Conservation (phyloP, 2,797 vertebrate genomes). For the Phrynocephalus vlangalii region DNA sequence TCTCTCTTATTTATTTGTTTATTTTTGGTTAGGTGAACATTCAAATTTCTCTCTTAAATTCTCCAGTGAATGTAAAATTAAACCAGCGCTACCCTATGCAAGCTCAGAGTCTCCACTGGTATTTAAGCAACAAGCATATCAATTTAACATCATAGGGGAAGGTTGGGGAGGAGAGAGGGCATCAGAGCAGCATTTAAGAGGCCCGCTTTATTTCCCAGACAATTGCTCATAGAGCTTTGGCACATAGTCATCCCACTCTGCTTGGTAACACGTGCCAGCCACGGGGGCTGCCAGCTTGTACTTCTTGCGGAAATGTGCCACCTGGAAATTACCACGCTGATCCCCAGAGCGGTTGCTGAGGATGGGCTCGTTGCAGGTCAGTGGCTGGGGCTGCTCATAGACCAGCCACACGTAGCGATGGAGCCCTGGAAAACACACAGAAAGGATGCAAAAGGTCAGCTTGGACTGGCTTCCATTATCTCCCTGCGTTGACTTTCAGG, state of each 20-base stretch:
- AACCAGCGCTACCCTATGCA: not conserved
- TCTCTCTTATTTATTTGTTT: not conserved
- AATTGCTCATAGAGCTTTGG: constrained; percentile 95
- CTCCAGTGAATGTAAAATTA: too few relatives aligned
- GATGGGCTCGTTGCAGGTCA: constrained; percentile 84
- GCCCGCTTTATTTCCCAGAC: constrained; percentile 82
- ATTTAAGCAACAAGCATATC: too few relatives aligned
- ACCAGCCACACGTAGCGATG: constrained; percentile 98
- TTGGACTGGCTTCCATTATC: not conserved
- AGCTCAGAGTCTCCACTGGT: not conserved
- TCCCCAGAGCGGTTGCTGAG: constrained; percentile 90
- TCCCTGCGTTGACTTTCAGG: not conserved
- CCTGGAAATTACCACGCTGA: constrained; percentile 88
- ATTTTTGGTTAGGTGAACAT: not conserved
- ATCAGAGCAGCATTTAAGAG: not conserved
- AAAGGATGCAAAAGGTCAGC: not conserved
- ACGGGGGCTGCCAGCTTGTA: constrained; percentile 85
- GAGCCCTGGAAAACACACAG: constrained; percentile 81
- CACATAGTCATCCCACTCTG: constrained; percentile 95
- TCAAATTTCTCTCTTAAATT: too few relatives aligned
- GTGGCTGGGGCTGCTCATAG: constrained; percentile 85
- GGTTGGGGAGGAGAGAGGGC: not conserved
- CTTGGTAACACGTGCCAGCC: constrained; percentile 94
- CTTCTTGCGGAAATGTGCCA: constrained; percentile 89
- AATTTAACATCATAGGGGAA: not conserved